These are phyloP conservation scores for Ostrea edulis DNA, from an alignment of 1,140 invertebrate species.

Conservation along the genomic window DNA sequence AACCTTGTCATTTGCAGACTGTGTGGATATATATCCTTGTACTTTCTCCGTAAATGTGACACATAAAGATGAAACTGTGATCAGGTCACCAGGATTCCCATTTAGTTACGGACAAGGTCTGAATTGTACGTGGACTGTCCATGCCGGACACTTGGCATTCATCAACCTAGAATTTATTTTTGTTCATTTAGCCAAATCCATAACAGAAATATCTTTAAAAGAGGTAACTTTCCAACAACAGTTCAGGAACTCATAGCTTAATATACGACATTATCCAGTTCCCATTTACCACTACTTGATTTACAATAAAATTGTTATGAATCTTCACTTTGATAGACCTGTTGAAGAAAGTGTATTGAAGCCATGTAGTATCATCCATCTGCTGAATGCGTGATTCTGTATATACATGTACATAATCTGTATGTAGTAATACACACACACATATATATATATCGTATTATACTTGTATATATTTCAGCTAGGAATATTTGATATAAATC, in stretches of 20 bases:
- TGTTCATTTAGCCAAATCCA: conserved; percentile 5
- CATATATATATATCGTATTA: no score
- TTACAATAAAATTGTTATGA: no score
- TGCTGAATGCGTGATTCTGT: no score
- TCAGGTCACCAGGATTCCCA: conserved; percentile 33
- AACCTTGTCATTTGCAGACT: conserved; percentile 36
- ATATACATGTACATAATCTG: no score
- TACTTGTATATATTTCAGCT: conserved; percentile 1
- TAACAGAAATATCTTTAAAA: not conserved
- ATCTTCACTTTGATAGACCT: no score
- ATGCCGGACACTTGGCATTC: not conserved
- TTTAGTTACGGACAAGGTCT: conserved; percentile 42
- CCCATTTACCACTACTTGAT: no score
- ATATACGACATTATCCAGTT: no score
- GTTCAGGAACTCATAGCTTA: no score
- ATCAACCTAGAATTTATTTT: not conserved
- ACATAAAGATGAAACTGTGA: not conserved
- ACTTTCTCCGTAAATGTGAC: not conserved
- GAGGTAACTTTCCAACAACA: not conserved
- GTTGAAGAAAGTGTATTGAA: no score
- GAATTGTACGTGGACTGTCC: not conserved
- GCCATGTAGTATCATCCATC: no score
- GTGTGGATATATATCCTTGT: not conserved
- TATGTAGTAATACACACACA: no score
- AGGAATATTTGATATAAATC: conserved; percentile 46